A percentile compares a stretch with the other conserved stretches of the same genome.
Evolutionary conservation across 2,113 vertebrate species (phyloP).

Genomic region (Psammodynastes pulverulentus): DNA sequence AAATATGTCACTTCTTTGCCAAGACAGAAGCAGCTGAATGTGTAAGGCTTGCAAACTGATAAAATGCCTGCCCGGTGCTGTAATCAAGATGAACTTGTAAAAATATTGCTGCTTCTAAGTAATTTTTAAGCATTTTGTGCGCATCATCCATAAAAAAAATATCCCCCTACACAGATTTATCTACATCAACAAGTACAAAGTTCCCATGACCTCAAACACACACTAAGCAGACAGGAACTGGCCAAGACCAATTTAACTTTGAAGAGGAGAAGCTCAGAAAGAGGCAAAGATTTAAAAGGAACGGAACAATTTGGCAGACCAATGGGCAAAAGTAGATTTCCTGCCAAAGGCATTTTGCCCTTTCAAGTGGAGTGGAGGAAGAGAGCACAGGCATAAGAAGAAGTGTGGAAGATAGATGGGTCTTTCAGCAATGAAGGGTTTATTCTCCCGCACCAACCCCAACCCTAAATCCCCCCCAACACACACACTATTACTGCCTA

Average conservation of each 20-base stretch:
- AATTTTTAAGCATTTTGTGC: background rate
- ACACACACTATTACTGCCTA: slow-evolving; percentile 9
- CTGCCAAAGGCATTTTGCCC: slow-evolving; percentile 16
- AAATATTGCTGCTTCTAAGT: background rate
- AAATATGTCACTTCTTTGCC: background rate
- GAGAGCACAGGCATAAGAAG: slow-evolving; percentile 7
- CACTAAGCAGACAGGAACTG: slow-evolving; percentile 34
- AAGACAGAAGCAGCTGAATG: background rate
- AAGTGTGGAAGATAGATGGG: slow-evolving; percentile 27
- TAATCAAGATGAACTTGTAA: background rate
- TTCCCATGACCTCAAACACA: slow-evolving; percentile 45
- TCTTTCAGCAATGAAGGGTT: background rate
- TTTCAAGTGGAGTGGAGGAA: slow-evolving; percentile 16
- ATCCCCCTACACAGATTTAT: background rate
- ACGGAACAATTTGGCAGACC: slow-evolving; percentile 12
- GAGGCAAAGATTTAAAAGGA: slow-evolving; percentile 13
- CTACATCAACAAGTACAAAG: slow-evolving; percentile 16
- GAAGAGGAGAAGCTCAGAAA: slow-evolving; percentile 15
- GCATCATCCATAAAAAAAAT: background rate
- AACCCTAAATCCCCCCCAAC: background rate
- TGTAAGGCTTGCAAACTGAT: background rate
- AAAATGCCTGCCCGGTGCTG: background rate
- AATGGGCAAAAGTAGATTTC: slow-evolving; percentile 32
- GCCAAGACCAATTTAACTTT: slow-evolving; percentile 14
- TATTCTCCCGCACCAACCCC: background rate